Conservation (phyloP, 2,797 vertebrate species). For the Pipistrellus pygmaeus region DNA sequence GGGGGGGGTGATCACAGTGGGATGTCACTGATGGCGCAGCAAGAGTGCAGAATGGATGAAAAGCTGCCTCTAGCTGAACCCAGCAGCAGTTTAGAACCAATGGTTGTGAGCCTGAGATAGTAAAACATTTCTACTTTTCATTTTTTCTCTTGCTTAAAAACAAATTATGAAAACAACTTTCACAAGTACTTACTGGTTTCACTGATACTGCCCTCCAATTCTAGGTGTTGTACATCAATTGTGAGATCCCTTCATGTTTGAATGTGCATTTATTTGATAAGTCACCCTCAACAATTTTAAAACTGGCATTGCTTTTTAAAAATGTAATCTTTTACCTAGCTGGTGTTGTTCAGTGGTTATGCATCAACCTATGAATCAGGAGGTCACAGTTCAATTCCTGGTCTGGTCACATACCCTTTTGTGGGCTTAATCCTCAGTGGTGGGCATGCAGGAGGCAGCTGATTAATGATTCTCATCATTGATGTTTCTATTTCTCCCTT, state of each 20-base stretch:
- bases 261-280: not conserved
- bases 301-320: not conserved
- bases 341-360: no score
- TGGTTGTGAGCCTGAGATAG: not conserved
- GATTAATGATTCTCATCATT: no score
- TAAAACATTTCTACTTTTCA: not conserved
- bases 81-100: not conserved
- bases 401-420: no score
- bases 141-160: slow-evolving; percentile 11
- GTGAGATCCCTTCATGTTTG: not conserved
- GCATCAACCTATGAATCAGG: no score
- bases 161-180: not conserved
- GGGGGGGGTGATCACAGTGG: not conserved
- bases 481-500: no score
- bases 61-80: not conserved
- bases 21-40: not conserved
- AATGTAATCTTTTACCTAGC: not conserved
- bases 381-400: no score
- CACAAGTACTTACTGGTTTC: not conserved
- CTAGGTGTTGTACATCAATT: not conserved
- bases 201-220: not conserved
- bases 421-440: no score
- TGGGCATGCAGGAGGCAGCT: no score
- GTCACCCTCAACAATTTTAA: not conserved
- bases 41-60: not conserved